A percentile compares a stretch with the other conserved stretches of the same genome.
Conservation (phyloP, 1,140 invertebrate species). For the Papilio dardanus region DNA sequence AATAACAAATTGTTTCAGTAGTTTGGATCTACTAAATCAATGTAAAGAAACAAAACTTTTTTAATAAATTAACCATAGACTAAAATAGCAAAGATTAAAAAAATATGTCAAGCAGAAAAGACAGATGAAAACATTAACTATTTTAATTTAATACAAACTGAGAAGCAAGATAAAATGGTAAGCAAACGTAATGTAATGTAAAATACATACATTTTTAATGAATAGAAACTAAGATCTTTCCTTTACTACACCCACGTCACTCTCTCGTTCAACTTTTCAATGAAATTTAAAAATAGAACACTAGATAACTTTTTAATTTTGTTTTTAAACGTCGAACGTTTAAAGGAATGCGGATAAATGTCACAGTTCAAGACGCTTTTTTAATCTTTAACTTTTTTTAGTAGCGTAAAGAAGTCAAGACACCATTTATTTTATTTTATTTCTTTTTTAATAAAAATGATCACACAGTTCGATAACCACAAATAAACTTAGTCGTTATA, state of each 20-base stretch:
- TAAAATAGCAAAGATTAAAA: neutral
- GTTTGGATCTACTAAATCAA: no score
- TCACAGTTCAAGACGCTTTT: slow-evolving; percentile 13
- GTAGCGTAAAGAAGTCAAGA: neutral
- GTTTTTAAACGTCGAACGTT: neutral
- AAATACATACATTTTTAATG: slow-evolving; percentile 14
- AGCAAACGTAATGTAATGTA: slow-evolving; percentile 3
- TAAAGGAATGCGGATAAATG: slow-evolving; percentile 21
- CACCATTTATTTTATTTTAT: no score
- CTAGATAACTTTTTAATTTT: slow-evolving; percentile 1
- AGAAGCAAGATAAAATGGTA: slow-evolving; percentile 7
- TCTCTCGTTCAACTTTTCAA: slow-evolving; percentile 23
- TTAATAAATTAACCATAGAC: neutral
- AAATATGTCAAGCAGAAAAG: neutral
- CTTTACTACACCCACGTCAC: slow-evolving; percentile 12
- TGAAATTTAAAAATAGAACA: slow-evolving; percentile 30
- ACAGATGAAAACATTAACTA: neutral
- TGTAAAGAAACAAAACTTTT: no score
- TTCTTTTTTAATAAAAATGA: neutral
- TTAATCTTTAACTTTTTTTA: slow-evolving; percentile 1
- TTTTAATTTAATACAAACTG: neutral
- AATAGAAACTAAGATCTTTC: neutral
- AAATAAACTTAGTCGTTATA: neutral
- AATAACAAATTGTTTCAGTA: no score
- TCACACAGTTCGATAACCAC: no score